Evolutionary conservation across 2,797 vertebrate genomes (phyloP).

Genomic region (Cottoperca gobio): DNA sequence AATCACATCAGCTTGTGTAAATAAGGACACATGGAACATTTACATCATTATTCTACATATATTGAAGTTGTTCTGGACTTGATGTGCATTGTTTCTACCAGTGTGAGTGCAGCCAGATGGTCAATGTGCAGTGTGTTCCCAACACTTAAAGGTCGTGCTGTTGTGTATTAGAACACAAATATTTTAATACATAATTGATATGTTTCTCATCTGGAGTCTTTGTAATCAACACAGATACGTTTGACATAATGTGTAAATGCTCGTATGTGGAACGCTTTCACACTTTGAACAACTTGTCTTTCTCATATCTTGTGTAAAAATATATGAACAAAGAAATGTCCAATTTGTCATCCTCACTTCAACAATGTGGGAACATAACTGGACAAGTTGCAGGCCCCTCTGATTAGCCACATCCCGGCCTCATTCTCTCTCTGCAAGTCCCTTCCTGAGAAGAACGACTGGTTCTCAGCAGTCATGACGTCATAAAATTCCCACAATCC

Average conservation of each 20-base stretch:
- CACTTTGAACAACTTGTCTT: background rate
- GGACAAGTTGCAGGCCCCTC: constrained; percentile 2
- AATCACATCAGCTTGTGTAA: constrained; percentile 37
- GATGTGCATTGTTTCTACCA: constrained; percentile 18
- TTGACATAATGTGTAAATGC: background rate
- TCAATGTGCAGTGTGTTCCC: background rate
- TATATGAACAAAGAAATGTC: background rate
- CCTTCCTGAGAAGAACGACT: constrained; percentile 24
- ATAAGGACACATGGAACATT: constrained; percentile 45
- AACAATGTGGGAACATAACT: constrained; percentile 48
- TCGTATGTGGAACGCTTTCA: background rate
- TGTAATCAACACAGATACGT: background rate
- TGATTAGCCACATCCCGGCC: constrained; percentile 36
- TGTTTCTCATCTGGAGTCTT: constrained; percentile 1
- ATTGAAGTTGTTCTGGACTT: constrained; percentile 3
- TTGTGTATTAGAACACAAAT: background rate
- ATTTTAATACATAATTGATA: background rate
- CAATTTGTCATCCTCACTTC: constrained; percentile 6
- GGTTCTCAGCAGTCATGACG: constrained; percentile 49
- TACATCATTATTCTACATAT: constrained; percentile 33
- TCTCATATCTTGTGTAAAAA: background rate
- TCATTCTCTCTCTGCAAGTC: constrained; percentile 17
- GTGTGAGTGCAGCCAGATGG: constrained; percentile 24
- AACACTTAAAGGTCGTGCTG: background rate
- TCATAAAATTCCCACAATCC: constrained; percentile 66